A percentile compares a stretch with the other conserved stretches of the same genome.
Evolutionary conservation across 2,888 invertebrate genomes (phyloP).

Genomic region (Amphipoea oculea): DNA sequence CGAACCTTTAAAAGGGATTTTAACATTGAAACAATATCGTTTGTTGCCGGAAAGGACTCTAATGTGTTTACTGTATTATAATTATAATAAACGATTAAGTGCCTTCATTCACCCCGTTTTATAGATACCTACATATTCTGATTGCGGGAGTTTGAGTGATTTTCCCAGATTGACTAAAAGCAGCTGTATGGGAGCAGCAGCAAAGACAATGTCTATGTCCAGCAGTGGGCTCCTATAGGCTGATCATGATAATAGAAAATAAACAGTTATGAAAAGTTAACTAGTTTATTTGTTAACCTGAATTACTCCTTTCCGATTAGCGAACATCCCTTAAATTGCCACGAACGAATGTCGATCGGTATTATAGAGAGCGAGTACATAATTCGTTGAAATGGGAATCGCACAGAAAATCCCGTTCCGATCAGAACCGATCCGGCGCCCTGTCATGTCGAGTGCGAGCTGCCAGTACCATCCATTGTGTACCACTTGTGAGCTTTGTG

Average conservation of each 20-base stretch:
- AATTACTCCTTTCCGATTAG: background rate
- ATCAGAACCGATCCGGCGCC: slow-evolving; percentile 8
- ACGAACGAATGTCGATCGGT: slow-evolving; percentile 9
- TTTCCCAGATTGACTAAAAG: no score
- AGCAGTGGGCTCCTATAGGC: no score
- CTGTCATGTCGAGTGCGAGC: slow-evolving; percentile 33
- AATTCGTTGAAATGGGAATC: slow-evolving; percentile 46
- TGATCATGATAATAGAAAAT: background rate
- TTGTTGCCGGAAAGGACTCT: background rate
- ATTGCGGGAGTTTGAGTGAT: background rate
- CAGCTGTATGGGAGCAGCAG: background rate
- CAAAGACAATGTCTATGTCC: background rate
- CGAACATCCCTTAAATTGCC: slow-evolving; percentile 6
- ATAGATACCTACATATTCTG: no score
- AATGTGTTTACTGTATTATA: background rate
- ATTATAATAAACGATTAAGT: background rate
- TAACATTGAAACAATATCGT: background rate
- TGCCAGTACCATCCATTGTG: slow-evolving; percentile 42
- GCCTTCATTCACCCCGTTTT: background rate
- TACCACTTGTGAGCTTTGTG: slow-evolving; percentile 42
- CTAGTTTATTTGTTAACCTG: background rate
- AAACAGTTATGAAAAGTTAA: background rate
- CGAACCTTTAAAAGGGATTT: background rate
- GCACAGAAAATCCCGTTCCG: slow-evolving; percentile 6
- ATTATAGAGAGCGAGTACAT: slow-evolving; percentile 5